Evolutionary conservation across 2,888 invertebrate genomes (phyloP).

Genomic region (Epinotia bilunana): DNA sequence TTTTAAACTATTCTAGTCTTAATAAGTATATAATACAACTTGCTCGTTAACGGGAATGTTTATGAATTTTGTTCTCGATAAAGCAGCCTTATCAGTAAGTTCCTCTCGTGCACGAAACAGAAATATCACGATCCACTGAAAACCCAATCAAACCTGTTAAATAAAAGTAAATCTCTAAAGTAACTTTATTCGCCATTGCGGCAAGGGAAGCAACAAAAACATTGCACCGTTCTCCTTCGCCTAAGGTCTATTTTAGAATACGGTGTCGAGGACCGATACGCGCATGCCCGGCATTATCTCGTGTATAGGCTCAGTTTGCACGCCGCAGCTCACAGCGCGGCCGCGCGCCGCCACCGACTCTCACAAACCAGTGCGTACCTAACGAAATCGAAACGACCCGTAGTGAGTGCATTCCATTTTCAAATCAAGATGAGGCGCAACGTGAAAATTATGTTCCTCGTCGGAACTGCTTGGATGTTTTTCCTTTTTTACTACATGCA

Average conservation of each 20-base stretch:
- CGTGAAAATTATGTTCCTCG: constrained; percentile 75
- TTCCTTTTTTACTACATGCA: constrained; percentile 80
- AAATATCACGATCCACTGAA: neutral
- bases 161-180: constrained; percentile 34
- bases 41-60: neutral
- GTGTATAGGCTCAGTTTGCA: constrained; percentile 66
- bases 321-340: constrained; percentile 75
- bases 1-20: too few species aligned
- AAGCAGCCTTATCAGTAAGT: neutral
- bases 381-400: constrained; percentile 55
- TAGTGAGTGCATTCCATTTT: constrained; percentile 38
- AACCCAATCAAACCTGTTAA: constrained; percentile 17
- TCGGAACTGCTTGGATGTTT: constrained; percentile 78
- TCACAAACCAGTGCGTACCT: constrained; percentile 44
- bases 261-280: constrained; percentile 70
- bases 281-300: constrained; percentile 73
- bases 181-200: constrained; percentile 22
- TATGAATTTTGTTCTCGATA: neutral
- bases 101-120: neutral
- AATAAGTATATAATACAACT: neutral
- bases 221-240: constrained; percentile 54
- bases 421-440: constrained; percentile 72
- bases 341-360: constrained; percentile 71
- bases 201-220: constrained; percentile 43
- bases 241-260: constrained; percentile 70